Evolutionary conservation across 2,888 invertebrate species (phyloP), one percentile per base, ranked within the genome.

Genomic region (Yponomeuta cagnagella): DNA sequence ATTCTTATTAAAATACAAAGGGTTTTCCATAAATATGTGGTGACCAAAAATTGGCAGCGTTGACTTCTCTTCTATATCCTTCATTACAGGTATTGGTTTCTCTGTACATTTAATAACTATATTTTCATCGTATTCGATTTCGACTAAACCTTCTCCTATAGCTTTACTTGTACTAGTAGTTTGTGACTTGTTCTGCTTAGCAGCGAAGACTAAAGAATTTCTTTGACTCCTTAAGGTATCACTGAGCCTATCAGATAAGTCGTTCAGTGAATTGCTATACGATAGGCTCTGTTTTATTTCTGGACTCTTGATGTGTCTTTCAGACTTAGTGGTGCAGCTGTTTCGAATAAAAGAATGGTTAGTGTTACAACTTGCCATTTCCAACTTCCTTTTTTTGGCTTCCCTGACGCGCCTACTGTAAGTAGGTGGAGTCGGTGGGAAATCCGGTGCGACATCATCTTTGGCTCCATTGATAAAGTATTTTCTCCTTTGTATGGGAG

Each of bases 101-200:
- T 92, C 89, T 79, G 83, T 75, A 78, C 88, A 90, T 76, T 85
- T 92, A 65, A 87, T 86, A 48, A 87, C 86, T 86, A 83, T 84
- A 83, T 83, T 89, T 78, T 82, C 76, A 69, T 90, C 92, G 82
- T 94, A 94, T 81, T 94, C 94, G 73, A 94, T 93, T 82, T 93
- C 93, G 68, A 93, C 93, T 72, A 93, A 82, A 12, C 93, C 93
- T 77, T 93, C 86, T 70, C 87, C 92, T 2, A 86, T 80, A 1
- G 90, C 84, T 80, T 86, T 89, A 4, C 89, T 92, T 33, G 91
- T 91, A 74, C 88, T 89, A 33, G 90, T 76, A 72, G 82, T 76
- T 37, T 71, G 43, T 10, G 23, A 33, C 67, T 71, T 73, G 15
- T 31, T 69, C 31, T 71, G 76, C 76, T 83, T 80, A 65, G 77